A percentile compares a stretch with the other conserved stretches of the same genome.
phyloP scores from a whole-genome alignment of 1,140 invertebrate species.

The Meloidogyne chitwoodi region DNA sequence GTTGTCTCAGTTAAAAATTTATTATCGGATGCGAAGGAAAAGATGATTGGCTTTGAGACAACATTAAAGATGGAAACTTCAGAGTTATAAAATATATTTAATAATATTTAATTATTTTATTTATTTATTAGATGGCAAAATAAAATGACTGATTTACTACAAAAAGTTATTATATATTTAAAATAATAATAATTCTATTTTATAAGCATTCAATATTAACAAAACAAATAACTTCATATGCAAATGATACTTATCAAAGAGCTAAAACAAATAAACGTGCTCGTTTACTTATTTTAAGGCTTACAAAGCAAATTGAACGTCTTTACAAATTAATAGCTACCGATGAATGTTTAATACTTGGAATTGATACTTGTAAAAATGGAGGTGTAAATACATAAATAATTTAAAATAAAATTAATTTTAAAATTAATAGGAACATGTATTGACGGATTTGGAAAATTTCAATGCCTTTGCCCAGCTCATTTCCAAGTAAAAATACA shows the following conservation, averaged over 20 bases:
- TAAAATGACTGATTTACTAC: background rate
- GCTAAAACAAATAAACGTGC: constrained; percentile 33
- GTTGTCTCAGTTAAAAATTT: background rate
- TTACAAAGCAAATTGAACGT: constrained; percentile 37
- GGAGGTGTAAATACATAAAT: constrained; percentile 51
- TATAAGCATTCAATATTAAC: background rate
- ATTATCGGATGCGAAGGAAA: background rate
- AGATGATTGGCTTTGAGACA: background rate
- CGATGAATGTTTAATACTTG: constrained; percentile 42
- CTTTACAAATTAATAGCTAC: constrained; percentile 37
- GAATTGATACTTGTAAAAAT: constrained; percentile 69
- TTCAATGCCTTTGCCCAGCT: constrained; percentile 71
- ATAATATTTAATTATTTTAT: background rate
- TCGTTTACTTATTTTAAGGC: constrained; percentile 25
- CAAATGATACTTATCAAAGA: constrained; percentile 13
- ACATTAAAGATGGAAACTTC: background rate
- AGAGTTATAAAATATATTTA: background rate
- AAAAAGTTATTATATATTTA: background rate
- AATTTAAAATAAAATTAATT: no score
- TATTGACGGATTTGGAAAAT: constrained; percentile 62
- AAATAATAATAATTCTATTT: background rate
- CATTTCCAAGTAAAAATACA: constrained; percentile 71
- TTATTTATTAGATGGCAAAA: background rate
- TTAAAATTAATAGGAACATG: constrained; percentile 57
- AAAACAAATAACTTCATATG: background rate